A percentile compares a stretch with the other conserved stretches of the same genome.
phyloP scores from a whole-genome alignment of 2,888 invertebrate genomes.

The Aquatica leii region DNA sequence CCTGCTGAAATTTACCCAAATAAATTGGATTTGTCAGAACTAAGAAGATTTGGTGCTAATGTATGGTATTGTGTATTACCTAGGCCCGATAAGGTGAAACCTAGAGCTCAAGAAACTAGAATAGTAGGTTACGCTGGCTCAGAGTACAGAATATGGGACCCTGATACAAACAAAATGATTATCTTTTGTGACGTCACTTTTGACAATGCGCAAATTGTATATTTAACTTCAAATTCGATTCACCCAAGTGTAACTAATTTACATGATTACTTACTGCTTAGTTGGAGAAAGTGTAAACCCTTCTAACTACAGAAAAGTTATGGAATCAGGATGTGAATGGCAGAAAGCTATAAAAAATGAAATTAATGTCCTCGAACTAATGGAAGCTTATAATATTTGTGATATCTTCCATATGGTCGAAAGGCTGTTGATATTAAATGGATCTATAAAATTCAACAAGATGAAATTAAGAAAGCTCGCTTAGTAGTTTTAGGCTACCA shows the following conservation, averaged over 20 bases:
- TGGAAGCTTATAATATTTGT: conserved; percentile 12
- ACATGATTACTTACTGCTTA: conserved; percentile 13
- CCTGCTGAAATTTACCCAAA: not conserved
- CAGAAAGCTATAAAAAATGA: conserved; percentile 18
- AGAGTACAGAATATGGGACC: conserved; percentile 1
- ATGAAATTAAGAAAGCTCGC: not conserved
- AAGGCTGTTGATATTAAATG: conserved; percentile 9
- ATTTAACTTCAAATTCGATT: not conserved
- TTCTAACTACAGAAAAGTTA: conserved; percentile 18
- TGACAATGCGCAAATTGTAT: not conserved
- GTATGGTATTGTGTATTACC: conserved; percentile 7
- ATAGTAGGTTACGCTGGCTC: not conserved
- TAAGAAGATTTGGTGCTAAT: not conserved
- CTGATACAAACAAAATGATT: not conserved
- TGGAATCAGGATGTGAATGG: conserved; percentile 3
- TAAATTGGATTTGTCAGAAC: not conserved
- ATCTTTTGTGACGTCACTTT: conserved; percentile 2
- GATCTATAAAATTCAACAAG: not conserved
- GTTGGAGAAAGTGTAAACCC: conserved; percentile 10
- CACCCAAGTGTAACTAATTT: not conserved
- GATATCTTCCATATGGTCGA: not conserved
- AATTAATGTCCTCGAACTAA: conserved; percentile 9
- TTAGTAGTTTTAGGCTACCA: not conserved
- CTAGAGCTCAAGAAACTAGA: too few relatives aligned
- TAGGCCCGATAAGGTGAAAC: not conserved